phyloP scores from a whole-genome alignment of 2,888 invertebrate species.

The Alitta virens region DNA sequence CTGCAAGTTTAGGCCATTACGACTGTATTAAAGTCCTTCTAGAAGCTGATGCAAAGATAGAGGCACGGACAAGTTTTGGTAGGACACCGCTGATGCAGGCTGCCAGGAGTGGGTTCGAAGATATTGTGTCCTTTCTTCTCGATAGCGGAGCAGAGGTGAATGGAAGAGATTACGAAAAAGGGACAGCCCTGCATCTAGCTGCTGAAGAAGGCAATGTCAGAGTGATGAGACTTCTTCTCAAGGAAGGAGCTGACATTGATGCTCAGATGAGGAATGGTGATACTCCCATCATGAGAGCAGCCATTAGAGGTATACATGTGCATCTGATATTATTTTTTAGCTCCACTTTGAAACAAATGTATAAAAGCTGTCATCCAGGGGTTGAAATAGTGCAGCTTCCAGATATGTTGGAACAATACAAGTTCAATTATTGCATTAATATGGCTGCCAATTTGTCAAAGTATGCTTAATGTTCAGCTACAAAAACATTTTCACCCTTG shows the following conservation, averaged over 20 bases:
- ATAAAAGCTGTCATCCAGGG: too few species aligned
- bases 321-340: too few species aligned
- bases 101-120: constrained; percentile 12
- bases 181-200: constrained; percentile 39
- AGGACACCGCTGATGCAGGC: constrained; percentile 38
- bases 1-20: constrained; percentile 32
- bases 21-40: constrained; percentile 33
- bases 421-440: too few species aligned
- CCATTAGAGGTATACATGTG: constrained; percentile 34
- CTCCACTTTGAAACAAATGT: too few species aligned
- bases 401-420: too few species aligned
- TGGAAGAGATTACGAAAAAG: constrained; percentile 25
- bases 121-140: not conserved
- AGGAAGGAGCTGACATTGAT: constrained; percentile 36
- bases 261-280: constrained; percentile 34
- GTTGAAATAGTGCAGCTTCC: too few species aligned
- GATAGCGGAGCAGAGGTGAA: constrained; percentile 2
- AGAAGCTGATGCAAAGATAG: constrained; percentile 31
- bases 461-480: too few species aligned
- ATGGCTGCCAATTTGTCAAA: too few species aligned
- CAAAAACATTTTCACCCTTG: too few species aligned
- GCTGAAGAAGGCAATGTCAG: constrained; percentile 33
- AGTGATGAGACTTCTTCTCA: constrained; percentile 31
- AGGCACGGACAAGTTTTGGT: constrained; percentile 34
- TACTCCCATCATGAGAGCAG: constrained; percentile 36